Evolutionary conservation across 2,113 vertebrate genomes (phyloP), one percentile per base, ranked within the genome.

Genomic region (Uria aalge): DNA sequence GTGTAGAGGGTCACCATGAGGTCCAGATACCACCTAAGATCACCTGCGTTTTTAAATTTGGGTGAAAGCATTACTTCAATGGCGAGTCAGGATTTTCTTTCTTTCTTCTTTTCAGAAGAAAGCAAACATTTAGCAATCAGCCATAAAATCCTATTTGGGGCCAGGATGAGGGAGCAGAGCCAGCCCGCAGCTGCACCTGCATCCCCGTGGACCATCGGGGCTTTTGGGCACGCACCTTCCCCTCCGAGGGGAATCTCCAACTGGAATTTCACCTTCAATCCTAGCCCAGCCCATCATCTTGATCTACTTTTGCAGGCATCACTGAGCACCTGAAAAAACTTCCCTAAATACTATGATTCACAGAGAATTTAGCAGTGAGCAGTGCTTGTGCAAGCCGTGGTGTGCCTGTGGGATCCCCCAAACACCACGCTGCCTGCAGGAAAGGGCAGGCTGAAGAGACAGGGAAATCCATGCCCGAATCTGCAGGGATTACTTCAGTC

Each of bases 151-250:
- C 11, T 19, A 0, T 15, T 9, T 12, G 50, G 59, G 41, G 18
- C 5, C 2, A 8, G 66, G 32, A n/a, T 18, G 32, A 12, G 45
- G 66, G 36, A 59, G 47, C 34, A 78, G 69, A 8, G 2, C 5
- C 10, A 15, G 8, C 22, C 41, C 4, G 0, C 34, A 23, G 27
- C 23, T 24, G 43, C 3, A 1, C 56, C 50, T 17, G 12, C 4
- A 1, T 23, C 64, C 13, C 36, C 6, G 1, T 5, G 29, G 43
- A 50, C 30, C 36, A 11, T 38, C 4, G 7, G 29, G 8, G 7
- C 2, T 36, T 9, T 12, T 38, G 23, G 47, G 40, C 27, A 34
- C 22, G 34, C 4, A 36, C 19, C 34, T 74, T 56, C 13, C 36
- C 47, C 27, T 68, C 16, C 23, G 20, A 85, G 22, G n/a, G 85